Percentiles rank a stretch among this genome's conserved stretches.
These are phyloP conservation scores for Galago senegalensis DNA, from an alignment of 2,797 vertebrate genomes.

Conservation along the genomic window DNA sequence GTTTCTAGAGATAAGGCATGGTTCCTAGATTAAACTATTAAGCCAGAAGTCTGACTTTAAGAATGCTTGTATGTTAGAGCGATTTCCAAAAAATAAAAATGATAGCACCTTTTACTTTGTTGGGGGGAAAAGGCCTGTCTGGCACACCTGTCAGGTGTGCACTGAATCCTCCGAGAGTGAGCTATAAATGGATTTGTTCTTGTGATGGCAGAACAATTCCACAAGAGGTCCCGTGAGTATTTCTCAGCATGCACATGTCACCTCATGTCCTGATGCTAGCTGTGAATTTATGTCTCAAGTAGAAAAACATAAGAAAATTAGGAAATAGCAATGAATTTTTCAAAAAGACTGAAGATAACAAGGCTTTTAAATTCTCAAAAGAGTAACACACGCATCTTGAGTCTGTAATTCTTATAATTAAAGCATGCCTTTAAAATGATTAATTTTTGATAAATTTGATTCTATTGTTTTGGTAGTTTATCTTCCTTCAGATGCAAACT, in stretches of 20 bases:
- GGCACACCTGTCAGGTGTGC: conserved; percentile 72
- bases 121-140: neutral
- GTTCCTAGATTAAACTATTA: conserved; percentile 41
- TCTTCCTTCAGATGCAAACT: conserved; percentile 23
- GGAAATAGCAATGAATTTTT: conserved; percentile 13
- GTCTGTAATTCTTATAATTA: conserved; percentile 38
- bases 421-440: conserved; percentile 43
- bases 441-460: conserved; percentile 54
- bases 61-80: conserved; percentile 45
- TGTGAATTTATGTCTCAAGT: conserved; percentile 53
- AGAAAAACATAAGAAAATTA: conserved; percentile 56
- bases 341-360: conserved; percentile 39
- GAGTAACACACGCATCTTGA: neutral
- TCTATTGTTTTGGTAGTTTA: conserved; percentile 45
- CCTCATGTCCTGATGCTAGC: conserved; percentile 13
- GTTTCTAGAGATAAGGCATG: conserved; percentile 61
- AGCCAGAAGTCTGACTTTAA: conserved; percentile 53
- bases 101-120: conserved; percentile 34
- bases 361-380: neutral
- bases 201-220: conserved; percentile 45
- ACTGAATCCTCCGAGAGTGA: conserved; percentile 44
- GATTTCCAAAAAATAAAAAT: conserved; percentile 57
- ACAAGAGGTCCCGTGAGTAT: conserved; percentile 28
- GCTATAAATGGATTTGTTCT: conserved; percentile 63
- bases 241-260: conserved; percentile 38